phyloP scores from a whole-genome alignment of 2,888 invertebrate genomes.

The Alloplasta piceator region DNA sequence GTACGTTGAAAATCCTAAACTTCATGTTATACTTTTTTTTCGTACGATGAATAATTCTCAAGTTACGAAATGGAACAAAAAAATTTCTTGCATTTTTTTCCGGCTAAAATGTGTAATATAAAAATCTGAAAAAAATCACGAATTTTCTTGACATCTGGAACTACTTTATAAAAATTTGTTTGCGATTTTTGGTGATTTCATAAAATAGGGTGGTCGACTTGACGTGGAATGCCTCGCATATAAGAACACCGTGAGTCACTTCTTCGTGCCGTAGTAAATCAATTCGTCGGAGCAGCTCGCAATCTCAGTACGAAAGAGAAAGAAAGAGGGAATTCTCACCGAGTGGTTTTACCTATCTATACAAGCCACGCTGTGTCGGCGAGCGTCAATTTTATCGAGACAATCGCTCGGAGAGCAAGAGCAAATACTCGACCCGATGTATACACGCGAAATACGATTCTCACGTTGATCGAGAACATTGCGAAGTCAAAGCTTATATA shows the following conservation, averaged over 20 bases:
- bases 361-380: slow-evolving; percentile 24
- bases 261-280: slow-evolving; percentile 48
- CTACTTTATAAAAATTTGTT: too few relatives aligned
- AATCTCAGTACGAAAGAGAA: slow-evolving; percentile 42
- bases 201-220: too few relatives aligned
- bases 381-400: slow-evolving; percentile 47
- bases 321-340: slow-evolving; percentile 1
- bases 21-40: too few relatives aligned
- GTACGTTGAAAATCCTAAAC: too few relatives aligned
- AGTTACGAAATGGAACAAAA: too few relatives aligned
- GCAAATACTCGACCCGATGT: not conserved
- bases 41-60: too few relatives aligned
- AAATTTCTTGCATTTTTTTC: too few relatives aligned
- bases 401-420: slow-evolving; percentile 26
- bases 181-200: too few relatives aligned
- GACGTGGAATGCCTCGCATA: too few relatives aligned
- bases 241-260: slow-evolving; percentile 14
- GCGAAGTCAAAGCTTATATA: not conserved
- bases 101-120: too few relatives aligned
- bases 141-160: too few relatives aligned
- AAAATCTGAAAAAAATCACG: too few relatives aligned
- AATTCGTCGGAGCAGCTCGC: slow-evolving; percentile 50
- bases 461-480: slow-evolving; percentile 11
- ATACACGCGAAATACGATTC: slow-evolving; percentile 7
- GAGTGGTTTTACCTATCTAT: slow-evolving; percentile 12